Base-by-base conservation (phyloP, 2,888 invertebrate genomes). In the Lochmaea crataegi region DNA sequence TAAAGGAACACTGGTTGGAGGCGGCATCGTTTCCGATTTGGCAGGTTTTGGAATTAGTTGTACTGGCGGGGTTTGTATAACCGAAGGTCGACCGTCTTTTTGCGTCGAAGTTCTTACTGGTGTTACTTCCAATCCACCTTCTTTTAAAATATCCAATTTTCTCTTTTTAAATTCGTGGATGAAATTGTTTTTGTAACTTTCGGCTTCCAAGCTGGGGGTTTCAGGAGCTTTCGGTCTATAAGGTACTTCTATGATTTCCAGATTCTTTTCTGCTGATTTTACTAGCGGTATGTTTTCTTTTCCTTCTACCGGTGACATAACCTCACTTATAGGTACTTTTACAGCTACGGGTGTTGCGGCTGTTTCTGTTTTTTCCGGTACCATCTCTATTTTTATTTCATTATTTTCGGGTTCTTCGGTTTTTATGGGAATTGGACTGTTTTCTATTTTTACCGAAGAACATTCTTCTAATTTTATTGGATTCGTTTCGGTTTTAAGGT, bases 41-140 rank as follows among this genome's bases (percentile, higher is more conserved):
- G 68, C 64, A n/a, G 76, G 60, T 53, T 75, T 78, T 11, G 78
- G 72, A 60, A 77, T 76, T 38, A 73, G 75, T 41, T 77, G 76
- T 56, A 78, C 63, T 5, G 77, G 75, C 1, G 76, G 63, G 1
- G 77, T 71, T 75, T 85, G 86, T 57, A 86, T 86, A 11, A 86
- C 85, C n/a, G 85, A 82, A 7, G 86, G 84, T 65, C 85, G 76
- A 60, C 77, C 77, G 65, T 85, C 84, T 80, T 83, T 85, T 41
- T 73, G 56, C 6, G 77, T 64, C 63, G 68, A 71, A 7, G 79
- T 75, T 18, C 89, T 87, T 0, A 94, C 89, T 0, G 94, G 91
- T 0, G 94, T 94, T 1, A 94, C 94, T 83, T 94, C 94, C 4
- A 94, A 86, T 0, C 94, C 94, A 14, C 93, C 90, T 80, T 94